phyloP scores from a whole-genome alignment of 2,888 invertebrate species.

The Arenicola marina region DNA sequence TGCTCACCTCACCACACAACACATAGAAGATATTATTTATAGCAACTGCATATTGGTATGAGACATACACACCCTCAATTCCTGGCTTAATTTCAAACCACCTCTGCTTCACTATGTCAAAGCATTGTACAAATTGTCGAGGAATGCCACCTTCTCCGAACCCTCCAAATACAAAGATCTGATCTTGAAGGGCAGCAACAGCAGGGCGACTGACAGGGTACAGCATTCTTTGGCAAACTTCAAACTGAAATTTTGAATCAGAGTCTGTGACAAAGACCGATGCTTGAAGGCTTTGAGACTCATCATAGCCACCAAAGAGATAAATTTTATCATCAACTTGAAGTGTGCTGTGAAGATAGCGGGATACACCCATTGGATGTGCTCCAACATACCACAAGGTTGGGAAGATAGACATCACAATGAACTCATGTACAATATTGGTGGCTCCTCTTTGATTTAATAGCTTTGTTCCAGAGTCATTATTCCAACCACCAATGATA shows the following conservation, averaged over 20 bases:
- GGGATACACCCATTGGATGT: slow-evolving; percentile 30
- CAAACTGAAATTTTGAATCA: slow-evolving; percentile 21
- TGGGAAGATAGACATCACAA: slow-evolving; percentile 36
- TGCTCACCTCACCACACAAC: slow-evolving; percentile 21
- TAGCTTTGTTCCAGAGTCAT: slow-evolving; percentile 20
- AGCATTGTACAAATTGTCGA: slow-evolving; percentile 23
- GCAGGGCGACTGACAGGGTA: slow-evolving; percentile 31
- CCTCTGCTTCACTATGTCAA: slow-evolving; percentile 17
- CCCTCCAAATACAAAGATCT: slow-evolving; percentile 33
- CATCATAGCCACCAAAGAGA: slow-evolving; percentile 34
- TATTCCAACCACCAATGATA: slow-evolving; percentile 35
- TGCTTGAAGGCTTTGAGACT: slow-evolving; percentile 32
- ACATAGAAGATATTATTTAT: slow-evolving; percentile 26
- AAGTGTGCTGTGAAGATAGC: slow-evolving; percentile 34
- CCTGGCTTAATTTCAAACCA: slow-evolving; percentile 28
- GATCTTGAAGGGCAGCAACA: slow-evolving; percentile 19
- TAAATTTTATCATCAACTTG: slow-evolving; percentile 22
- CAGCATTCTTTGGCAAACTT: slow-evolving; percentile 32
- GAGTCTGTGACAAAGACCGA: slow-evolving; percentile 30
- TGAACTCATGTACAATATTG: slow-evolving; percentile 35
- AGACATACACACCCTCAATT: slow-evolving; percentile 14
- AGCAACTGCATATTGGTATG: slow-evolving; percentile 29
- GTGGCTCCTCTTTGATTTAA: slow-evolving; percentile 34
- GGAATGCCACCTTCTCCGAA: slow-evolving; percentile 25
- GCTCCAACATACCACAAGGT: slow-evolving; percentile 36